These are phyloP conservation scores for Phymorhynchus buccinoides DNA, from an alignment of 1,140 invertebrate species.

Conservation along the genomic window DNA sequence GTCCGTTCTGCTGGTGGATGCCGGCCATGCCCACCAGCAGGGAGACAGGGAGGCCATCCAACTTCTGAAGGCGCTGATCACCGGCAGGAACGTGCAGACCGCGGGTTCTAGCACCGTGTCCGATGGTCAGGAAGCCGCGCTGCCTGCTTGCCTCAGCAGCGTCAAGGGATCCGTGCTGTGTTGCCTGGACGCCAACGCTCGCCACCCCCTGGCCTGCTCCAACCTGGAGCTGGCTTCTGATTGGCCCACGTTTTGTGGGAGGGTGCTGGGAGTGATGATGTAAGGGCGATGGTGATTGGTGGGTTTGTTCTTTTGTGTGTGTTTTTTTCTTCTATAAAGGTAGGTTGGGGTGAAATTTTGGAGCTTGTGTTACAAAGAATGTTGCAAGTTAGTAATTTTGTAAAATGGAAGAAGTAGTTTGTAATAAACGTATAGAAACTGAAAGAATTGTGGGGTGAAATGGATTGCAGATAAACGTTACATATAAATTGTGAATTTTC, in stretches of 20 bases:
- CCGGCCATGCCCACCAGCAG: not conserved
- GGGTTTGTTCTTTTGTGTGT: not conserved
- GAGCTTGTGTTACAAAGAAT: too few relatives aligned
- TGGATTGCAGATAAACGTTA: too few relatives aligned
- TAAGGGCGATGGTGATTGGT: not conserved
- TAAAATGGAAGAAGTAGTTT: too few relatives aligned
- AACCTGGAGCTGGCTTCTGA: constrained; percentile 34
- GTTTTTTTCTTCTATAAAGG: not conserved
- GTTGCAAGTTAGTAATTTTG: too few relatives aligned
- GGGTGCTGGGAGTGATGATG: constrained; percentile 25
- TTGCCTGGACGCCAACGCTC: constrained; percentile 11
- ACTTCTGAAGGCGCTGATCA: not conserved
- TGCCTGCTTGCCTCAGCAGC: not conserved
- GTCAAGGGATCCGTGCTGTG: constrained; percentile 27
- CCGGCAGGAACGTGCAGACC: not conserved
- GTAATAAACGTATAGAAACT: too few relatives aligned
- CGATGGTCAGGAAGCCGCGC: not conserved
- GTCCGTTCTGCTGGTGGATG: constrained; percentile 29
- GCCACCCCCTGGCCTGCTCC: constrained; percentile 27
- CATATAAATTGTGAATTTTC: too few relatives aligned
- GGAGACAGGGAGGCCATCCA: constrained; percentile 7
- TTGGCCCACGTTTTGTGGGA: constrained; percentile 22
- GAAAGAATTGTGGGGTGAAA: too few relatives aligned
- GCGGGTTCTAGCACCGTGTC: not conserved
- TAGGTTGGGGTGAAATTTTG: too few relatives aligned